Conservation (phyloP, 1,140 invertebrate species). For the Pseudobourletiella spinata region DNA sequence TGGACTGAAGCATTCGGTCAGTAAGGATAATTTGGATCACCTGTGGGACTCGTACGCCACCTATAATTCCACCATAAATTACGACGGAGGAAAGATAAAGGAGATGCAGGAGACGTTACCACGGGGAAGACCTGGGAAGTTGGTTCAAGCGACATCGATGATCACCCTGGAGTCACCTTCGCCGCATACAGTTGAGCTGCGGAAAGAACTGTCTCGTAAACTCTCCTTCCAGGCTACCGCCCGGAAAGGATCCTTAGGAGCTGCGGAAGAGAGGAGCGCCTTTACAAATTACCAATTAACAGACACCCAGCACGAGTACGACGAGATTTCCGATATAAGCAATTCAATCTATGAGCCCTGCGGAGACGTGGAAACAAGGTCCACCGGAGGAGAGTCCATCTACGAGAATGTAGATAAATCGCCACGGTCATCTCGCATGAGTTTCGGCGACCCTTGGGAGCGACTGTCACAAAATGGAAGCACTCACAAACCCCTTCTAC, state of each 20-base stretch:
- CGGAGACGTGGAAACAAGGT: conserved; percentile 8
- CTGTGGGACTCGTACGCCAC: background rate
- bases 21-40: background rate
- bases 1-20: background rate
- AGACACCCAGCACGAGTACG: conserved; percentile 16
- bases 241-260: background rate
- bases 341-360: conserved; percentile 5
- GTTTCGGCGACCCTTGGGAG: background rate
- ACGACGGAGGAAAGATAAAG: background rate
- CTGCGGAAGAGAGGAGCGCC: no score
- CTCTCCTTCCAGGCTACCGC: background rate
- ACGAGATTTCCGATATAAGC: conserved; percentile 19
- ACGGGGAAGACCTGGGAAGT: background rate
- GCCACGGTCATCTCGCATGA: no score
- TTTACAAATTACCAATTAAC: background rate
- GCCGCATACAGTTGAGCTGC: conserved; percentile 20
- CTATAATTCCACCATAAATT: background rate
- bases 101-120: background rate
- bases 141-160: conserved; percentile 25
- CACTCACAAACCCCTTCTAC: no score
- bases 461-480: no score
- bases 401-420: background rate
- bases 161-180: conserved; percentile 22
- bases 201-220: conserved; percentile 17
- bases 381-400: background rate